Evolutionary conservation across 2,888 invertebrate genomes (phyloP), one percentile per base, ranked within the genome.

Genomic region (Drosophila lacicola): DNA sequence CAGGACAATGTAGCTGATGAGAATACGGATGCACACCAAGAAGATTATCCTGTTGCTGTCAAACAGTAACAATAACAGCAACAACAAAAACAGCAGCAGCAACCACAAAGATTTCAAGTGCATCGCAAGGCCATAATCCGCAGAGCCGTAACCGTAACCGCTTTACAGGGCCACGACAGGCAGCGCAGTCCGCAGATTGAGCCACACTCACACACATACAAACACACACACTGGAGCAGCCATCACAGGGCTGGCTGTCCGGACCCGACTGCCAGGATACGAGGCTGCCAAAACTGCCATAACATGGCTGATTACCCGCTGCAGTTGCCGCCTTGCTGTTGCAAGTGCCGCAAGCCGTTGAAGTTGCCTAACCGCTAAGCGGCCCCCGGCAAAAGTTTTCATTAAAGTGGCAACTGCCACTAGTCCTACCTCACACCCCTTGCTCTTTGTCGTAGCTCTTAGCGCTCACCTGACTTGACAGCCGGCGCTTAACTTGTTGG

Each of bases 301-400:
- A 77, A 78, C 77, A 77, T 51, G 78, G 74, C 74, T 77, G 77
- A 77, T 77, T 77, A 77, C 78, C 78, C 71, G 58, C 51, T 62
- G 41, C 47, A 29, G 53, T 29, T 50, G 53, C 39, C 36, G 57
- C 4, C 51, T 9, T 29, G 44, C 14, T 51, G 67, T 19, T 66
- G 58, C 70, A 54, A 64, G 44, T 57, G 57, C 70, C 68, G 55
- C 73, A 72, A 63, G 60, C 72, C 68, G 63, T 66, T 68, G 77
- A 70, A 73, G 65, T 70, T 78, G 70, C 70, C 78, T 80, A 82
- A 81, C 83, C 84, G 80, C 83, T 86, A 83, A 83, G 80, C 87
- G 80, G 64, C 64, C 82, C 68, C 57, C 73, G 49, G 78, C 65
- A 75, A 81, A 86, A 86, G 84, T 83, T 83, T 86, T 83, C 83